Base-by-base conservation (phyloP, 2,113 vertebrate species). In the Mola mola region DNA sequence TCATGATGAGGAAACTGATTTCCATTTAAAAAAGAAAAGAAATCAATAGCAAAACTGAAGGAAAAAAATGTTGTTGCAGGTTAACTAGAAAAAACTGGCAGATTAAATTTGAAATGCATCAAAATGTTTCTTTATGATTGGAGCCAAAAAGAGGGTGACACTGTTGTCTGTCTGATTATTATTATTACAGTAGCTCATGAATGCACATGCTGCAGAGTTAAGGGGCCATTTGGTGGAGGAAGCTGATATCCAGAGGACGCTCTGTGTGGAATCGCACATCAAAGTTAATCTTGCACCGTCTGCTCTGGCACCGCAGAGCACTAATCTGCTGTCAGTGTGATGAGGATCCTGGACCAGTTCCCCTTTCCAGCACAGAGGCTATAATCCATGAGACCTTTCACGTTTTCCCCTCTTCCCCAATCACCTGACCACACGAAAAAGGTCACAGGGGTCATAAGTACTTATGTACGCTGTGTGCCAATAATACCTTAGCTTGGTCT, bases 271-370 rank as follows among this genome's bases (percentile, higher is more conserved):
- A 86, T 87, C 83, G 59, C 85, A 87, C 86, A 87, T 90, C 86
- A 86, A 85, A 90, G 87, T 89, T 87, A 89, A 88, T 89, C 87
- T 90, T 63, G 74, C 80, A 63, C 83, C 83, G 84, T 89, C 87
- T 88, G 86, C 82, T 87, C 81, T 72, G 83, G 79, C 20, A 42
- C 81, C 24, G 26, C 41, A n/a, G 71, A 83, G 85, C 79, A 83
- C 83, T 89, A 89, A 89, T 90, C 89, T 90, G 78, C 89, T 88
- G 89, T 89, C 87, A 86, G 84, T 52, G 79, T 86, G 84, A 90
- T 86, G 86, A 86, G 83, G 84, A 77, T 90, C 68, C 85, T 83
- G 84, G 87, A 87, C 84, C 75, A 29, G 71, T 72, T 82, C 75
- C 72, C 73, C 72, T 67, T 55, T 73, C 66, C 78, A 73, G 43